These are phyloP conservation scores for Ornithoptera alexandrae DNA, from an alignment of 2,888 invertebrate species.

Conservation along the genomic window DNA sequence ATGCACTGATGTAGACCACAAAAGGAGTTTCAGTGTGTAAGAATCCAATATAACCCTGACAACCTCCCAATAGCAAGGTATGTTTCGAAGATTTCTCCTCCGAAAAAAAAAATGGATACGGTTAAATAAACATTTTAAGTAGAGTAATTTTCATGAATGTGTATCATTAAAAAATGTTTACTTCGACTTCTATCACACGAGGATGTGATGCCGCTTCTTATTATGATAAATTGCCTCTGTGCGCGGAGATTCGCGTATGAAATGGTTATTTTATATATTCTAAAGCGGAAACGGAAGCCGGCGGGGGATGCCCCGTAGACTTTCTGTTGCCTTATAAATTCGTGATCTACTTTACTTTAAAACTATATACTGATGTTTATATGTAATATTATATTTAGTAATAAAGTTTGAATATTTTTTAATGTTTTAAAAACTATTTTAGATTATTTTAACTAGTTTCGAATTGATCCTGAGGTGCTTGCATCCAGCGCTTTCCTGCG, in stretches of 20 bases:
- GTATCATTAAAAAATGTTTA: not conserved
- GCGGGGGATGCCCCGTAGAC: not conserved
- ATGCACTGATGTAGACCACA: too few relatives aligned
- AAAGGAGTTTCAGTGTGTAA: too few relatives aligned
- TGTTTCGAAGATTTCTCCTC: too few relatives aligned
- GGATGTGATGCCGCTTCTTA: conserved; percentile 12
- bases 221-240: conserved; percentile 19
- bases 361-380: not conserved
- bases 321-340: not conserved
- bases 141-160: not conserved
- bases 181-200: conserved; percentile 2
- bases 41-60: too few relatives aligned
- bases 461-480: too few relatives aligned
- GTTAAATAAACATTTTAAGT: too few relatives aligned
- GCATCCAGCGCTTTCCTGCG: too few relatives aligned
- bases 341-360: not conserved
- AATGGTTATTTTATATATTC: conserved; percentile 4
- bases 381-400: not conserved
- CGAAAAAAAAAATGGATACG: too few relatives aligned
- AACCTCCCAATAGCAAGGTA: too few relatives aligned
- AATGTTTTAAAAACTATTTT: too few relatives aligned
- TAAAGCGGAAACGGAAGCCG: not conserved
- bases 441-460: too few relatives aligned
- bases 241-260: conserved; percentile 13
- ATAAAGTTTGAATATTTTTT: too few relatives aligned